phyloP scores from a whole-genome alignment of 2,888 invertebrate genomes.

The Clostera curtula region DNA sequence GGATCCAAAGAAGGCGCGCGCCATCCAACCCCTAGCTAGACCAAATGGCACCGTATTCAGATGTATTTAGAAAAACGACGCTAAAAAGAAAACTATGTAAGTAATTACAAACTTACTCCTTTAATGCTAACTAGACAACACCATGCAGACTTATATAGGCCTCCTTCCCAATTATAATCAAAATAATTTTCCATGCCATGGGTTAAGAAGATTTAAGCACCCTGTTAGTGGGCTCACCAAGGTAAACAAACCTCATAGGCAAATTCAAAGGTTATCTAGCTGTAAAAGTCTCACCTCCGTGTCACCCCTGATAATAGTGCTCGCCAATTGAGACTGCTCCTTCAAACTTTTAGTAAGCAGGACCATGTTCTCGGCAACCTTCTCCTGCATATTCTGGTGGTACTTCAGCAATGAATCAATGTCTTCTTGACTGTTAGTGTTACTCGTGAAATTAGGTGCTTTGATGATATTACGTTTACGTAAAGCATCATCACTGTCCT shows the following conservation, averaged over 20 bases:
- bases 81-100: no score
- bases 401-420: constrained; percentile 89
- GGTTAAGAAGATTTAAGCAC: no score
- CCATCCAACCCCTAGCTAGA: no score
- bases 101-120: no score
- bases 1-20: no score
- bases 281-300: constrained; percentile 81
- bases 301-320: constrained; percentile 91
- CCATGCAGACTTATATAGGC: no score
- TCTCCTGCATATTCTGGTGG: constrained; percentile 92
- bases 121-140: no score
- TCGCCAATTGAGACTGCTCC: constrained; percentile 92
- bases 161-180: no score
- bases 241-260: background rate
- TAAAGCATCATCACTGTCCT: constrained; percentile 58
- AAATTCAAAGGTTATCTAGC: no score
- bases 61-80: no score
- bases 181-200: no score
- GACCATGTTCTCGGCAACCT: constrained; percentile 96
- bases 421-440: constrained; percentile 76
- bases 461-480: constrained; percentile 73
- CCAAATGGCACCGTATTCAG: no score
- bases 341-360: constrained; percentile 89
- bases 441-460: constrained; percentile 62
- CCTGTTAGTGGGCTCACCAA: background rate